A percentile compares a stretch with the other conserved stretches of the same genome.
Conservation (phyloP, 2,888 invertebrate species). For the Eilema caniola region DNA sequence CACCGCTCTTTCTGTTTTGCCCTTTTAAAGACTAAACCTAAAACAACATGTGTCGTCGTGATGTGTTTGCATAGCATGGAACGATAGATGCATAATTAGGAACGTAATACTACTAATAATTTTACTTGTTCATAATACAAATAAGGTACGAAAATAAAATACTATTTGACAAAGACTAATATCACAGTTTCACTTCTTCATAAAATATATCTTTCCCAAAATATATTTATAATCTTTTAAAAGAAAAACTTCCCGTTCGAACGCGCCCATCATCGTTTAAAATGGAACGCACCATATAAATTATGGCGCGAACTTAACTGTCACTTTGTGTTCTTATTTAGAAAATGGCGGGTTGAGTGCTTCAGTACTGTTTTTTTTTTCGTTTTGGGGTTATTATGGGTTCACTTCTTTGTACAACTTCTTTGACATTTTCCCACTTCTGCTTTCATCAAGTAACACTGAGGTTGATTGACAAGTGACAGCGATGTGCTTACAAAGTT, state of each 20-base stretch:
- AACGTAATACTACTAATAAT: not conserved
- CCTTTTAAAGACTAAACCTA: constrained; percentile 5
- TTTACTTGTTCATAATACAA: not conserved
- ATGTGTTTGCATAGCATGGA: not conserved
- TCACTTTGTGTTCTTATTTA: constrained; percentile 55
- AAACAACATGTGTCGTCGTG: not conserved
- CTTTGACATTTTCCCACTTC: constrained; percentile 58
- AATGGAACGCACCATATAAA: constrained; percentile 53
- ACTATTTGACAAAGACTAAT: constrained; percentile 40
- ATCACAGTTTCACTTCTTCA: constrained; percentile 31
- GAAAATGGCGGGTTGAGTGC: constrained; percentile 49
- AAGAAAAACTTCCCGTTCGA: constrained; percentile 36
- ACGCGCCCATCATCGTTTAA: constrained; percentile 51
- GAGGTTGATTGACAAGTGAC: constrained; percentile 72
- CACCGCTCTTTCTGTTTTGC: constrained; percentile 33
- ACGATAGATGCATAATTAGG: not conserved
- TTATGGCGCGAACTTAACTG: constrained; percentile 58
- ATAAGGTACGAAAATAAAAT: constrained; percentile 17
- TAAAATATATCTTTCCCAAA: constrained; percentile 42
- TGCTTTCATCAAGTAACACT: constrained; percentile 57
- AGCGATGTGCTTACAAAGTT: constrained; percentile 50
- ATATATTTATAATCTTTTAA: constrained; percentile 40
- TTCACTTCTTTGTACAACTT: constrained; percentile 41
- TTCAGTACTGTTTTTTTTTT: constrained; percentile 33
- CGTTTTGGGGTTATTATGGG: constrained; percentile 35